These are phyloP conservation scores for Zygaena filipendulae DNA, from an alignment of 2,888 invertebrate species.

Conservation along the genomic window DNA sequence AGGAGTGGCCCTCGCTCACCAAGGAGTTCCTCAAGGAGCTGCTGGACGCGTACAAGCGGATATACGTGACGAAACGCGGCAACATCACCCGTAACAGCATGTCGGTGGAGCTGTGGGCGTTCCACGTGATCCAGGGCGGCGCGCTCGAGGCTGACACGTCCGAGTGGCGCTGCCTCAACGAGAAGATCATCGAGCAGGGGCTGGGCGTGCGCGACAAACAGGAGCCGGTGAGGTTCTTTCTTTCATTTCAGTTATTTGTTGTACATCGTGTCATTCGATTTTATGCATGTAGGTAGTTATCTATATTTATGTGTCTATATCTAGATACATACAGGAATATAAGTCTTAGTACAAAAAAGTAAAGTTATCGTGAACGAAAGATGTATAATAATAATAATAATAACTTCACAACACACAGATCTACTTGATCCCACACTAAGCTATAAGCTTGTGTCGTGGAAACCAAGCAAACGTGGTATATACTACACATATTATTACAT, in stretches of 20 bases:
- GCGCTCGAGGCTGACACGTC: constrained; percentile 73
- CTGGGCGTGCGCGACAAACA: constrained; percentile 60
- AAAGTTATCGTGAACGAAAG: no score
- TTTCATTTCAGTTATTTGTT: background rate
- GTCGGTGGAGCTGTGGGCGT: constrained; percentile 75
- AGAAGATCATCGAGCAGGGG: constrained; percentile 73
- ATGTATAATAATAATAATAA: no score
- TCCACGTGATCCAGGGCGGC: constrained; percentile 66
- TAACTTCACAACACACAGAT: no score
- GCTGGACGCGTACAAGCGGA: constrained; percentile 52
- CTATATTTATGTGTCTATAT: no score
- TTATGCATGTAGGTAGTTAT: no score
- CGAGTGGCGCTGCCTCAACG: constrained; percentile 75
- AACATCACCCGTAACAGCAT: constrained; percentile 54
- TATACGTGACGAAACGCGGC: constrained; percentile 68
- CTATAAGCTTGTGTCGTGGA: no score
- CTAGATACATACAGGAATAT: no score
- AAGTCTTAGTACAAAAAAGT: no score
- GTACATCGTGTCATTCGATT: constrained; percentile 1
- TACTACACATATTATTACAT: no score
- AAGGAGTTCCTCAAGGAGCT: constrained; percentile 70
- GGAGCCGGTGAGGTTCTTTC: constrained; percentile 25
- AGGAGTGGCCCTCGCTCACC: constrained; percentile 71
- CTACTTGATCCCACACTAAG: no score
- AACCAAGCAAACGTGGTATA: no score